Evolutionary conservation across 1,140 invertebrate genomes (phyloP), one percentile per base, ranked within the genome.

Genomic region (Leptinotarsa lineolata): DNA sequence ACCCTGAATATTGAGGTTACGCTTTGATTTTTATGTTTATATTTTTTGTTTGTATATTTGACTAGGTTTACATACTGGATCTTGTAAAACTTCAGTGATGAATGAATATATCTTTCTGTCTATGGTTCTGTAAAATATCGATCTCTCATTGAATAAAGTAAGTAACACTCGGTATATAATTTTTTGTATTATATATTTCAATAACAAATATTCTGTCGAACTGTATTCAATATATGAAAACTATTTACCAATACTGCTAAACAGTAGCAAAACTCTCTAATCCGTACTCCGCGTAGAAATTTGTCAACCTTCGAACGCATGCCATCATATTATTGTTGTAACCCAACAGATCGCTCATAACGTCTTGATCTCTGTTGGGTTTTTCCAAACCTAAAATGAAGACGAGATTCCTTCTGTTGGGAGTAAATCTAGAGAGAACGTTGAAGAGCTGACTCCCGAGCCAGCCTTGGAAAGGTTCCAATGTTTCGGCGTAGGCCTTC

Each of bases 401-500:
- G 54, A 78, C 74, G 20, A 82, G 59, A 16, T 75, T 58, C 46
- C 73, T 74, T 5, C 79, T 66, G 39, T 64, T 78, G 54, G 81
- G 81, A 12, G 76, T 71, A 76, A 80, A 82, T 71, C 76, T 68
- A 18, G 77, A 78, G 58, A 82, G 63, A 21, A 82, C 91, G 73
- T 82, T 81, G 83, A 91, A 91, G 16, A 92, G 81, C 83, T 91
- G 87, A 80, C 90, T 88, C 13, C 88, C 87, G 79, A 91, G 85
- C 90, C 90, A 92, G 68, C 87, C 89, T 77, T 92, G 91, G 81
- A 90, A 90, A 48, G 85, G 86, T 81, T 90, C 89, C 54, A 92
- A 82, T 70, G 89, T 87, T 70, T 88, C 86, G 77, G 88, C 86
- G 82, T 92, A 92, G 20, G 91, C 88, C 65, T 85, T 83, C 75